Evolutionary conservation across 2,797 vertebrate species (phyloP).

Genomic region (Cebuella pygmaea): DNA sequence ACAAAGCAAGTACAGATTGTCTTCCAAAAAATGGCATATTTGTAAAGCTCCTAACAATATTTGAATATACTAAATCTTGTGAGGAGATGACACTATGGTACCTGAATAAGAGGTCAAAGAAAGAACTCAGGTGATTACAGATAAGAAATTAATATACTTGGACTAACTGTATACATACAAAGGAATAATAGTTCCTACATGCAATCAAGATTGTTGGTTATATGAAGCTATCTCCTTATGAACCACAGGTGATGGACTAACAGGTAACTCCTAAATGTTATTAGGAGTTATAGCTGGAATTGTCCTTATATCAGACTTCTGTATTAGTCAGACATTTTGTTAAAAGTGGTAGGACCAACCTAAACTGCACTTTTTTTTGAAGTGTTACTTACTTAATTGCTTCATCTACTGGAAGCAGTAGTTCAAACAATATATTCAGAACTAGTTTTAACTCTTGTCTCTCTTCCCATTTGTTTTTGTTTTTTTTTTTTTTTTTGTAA

Average conservation of each 20-base stretch:
- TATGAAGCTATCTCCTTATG: neutral
- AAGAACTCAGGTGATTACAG: neutral
- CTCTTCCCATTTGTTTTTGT: neutral
- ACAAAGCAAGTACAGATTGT: neutral
- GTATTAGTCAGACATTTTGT: neutral
- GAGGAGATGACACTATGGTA: neutral
- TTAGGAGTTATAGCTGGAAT: neutral
- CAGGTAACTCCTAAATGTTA: neutral
- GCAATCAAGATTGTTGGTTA: neutral
- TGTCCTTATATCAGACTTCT: neutral
- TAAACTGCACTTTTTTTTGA: neutral
- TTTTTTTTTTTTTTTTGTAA: neutral
- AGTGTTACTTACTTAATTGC: fast-evolving
- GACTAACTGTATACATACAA: neutral
- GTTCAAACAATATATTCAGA: neutral
- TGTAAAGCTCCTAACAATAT: neutral
- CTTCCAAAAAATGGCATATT: neutral
- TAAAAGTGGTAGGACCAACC: neutral
- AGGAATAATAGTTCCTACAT: neutral
- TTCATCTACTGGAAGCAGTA: neutral
- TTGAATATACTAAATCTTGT: neutral
- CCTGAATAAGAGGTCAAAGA: neutral
- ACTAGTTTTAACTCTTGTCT: neutral
- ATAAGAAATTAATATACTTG: neutral
- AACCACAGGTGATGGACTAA: neutral